Conservation (phyloP, 2,113 vertebrate species). For the Glaucomys volans region DNA sequence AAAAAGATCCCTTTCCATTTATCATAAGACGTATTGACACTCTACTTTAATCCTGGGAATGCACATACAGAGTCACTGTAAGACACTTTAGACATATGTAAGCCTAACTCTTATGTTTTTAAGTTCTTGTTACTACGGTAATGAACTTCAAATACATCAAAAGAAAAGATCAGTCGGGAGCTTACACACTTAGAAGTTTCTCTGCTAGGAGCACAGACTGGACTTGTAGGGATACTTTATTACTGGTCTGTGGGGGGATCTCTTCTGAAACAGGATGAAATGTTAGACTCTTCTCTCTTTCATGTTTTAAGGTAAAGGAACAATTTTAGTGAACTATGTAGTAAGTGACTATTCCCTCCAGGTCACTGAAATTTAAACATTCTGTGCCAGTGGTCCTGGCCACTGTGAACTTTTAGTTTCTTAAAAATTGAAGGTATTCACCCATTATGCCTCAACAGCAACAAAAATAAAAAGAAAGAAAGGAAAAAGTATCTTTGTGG, state of each 20-base stretch:
- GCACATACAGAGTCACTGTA: slow-evolving; percentile 82
- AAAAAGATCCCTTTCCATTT: slow-evolving; percentile 76
- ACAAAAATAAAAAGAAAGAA: background rate
- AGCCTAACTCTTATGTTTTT: slow-evolving; percentile 82
- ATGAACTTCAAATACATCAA: slow-evolving; percentile 87
- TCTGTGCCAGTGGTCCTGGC: slow-evolving; percentile 71
- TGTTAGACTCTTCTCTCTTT: slow-evolving; percentile 87
- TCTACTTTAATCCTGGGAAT: slow-evolving; percentile 75
- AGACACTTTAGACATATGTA: slow-evolving; percentile 80
- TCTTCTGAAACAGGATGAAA: slow-evolving; percentile 88
- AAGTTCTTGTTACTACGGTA: slow-evolving; percentile 84
- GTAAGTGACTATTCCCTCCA: slow-evolving; percentile 85
- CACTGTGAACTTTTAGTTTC: slow-evolving; percentile 58
- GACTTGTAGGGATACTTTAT: slow-evolving; percentile 86
- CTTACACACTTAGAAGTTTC: slow-evolving; percentile 87
- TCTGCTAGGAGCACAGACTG: slow-evolving; percentile 82
- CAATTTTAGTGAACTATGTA: slow-evolving; percentile 86
- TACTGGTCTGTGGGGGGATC: slow-evolving; percentile 83
- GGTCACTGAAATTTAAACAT: slow-evolving; percentile 84
- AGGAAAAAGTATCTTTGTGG: background rate
- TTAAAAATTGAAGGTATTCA: slow-evolving; percentile 15
- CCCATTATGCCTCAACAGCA: background rate
- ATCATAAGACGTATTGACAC: slow-evolving; percentile 72
- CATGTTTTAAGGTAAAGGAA: slow-evolving; percentile 86
- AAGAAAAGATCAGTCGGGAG: slow-evolving; percentile 84